Evolutionary conservation across 2,888 invertebrate species (phyloP).

Genomic region (Nymphalis c-album): DNA sequence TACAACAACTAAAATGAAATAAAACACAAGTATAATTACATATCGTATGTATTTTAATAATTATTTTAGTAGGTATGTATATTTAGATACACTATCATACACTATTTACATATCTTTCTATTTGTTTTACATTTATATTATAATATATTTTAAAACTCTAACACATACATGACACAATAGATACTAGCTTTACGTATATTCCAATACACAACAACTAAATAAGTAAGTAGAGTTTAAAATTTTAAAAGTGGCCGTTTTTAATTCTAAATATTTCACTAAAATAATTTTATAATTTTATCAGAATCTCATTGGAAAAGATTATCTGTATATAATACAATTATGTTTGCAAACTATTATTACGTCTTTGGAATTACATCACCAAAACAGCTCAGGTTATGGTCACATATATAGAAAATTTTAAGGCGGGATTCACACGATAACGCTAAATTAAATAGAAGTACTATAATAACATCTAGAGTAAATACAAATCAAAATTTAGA

Average conservation of each 20-base stretch:
- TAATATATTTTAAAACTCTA: constrained; percentile 42
- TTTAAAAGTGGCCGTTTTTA: constrained; percentile 41
- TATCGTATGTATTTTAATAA: constrained; percentile 59
- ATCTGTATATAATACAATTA: constrained; percentile 61
- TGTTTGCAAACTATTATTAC: constrained; percentile 76
- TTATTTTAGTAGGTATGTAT: constrained; percentile 60
- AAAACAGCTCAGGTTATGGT: constrained; percentile 79
- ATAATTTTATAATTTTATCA: constrained; percentile 31
- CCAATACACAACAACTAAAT: constrained; percentile 36
- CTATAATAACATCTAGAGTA: constrained; percentile 31
- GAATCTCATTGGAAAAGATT: constrained; percentile 36
- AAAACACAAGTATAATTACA: constrained; percentile 47
- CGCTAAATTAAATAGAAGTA: constrained; percentile 45
- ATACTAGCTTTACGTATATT: constrained; percentile 37
- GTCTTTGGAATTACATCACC: constrained; percentile 81
- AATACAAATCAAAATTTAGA: constrained; percentile 8
- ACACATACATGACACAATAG: constrained; percentile 44
- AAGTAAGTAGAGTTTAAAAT: constrained; percentile 37
- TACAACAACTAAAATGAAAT: constrained; percentile 13
- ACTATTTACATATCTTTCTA: constrained; percentile 65
- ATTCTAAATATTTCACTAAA: constrained; percentile 35
- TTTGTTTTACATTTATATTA: constrained; percentile 45
- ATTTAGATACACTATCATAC: constrained; percentile 69
- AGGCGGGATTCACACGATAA: constrained; percentile 73
- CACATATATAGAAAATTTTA: constrained; percentile 66